Conservation (phyloP, 1,140 invertebrate species). For the Leptinotarsa defecta region DNA sequence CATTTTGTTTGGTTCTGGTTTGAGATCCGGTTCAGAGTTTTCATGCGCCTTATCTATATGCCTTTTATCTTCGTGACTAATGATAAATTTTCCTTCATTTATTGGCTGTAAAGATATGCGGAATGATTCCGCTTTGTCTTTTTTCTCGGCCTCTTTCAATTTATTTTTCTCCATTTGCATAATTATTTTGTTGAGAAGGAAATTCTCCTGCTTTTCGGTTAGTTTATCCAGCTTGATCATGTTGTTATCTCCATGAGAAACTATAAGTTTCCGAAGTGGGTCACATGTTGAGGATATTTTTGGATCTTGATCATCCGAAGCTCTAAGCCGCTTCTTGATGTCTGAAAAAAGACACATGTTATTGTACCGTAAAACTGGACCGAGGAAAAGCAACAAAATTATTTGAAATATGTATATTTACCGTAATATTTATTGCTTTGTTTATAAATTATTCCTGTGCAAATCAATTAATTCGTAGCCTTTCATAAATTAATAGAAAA, state of each 20-base stretch:
- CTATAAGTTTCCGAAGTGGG: slow-evolving; percentile 70
- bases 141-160: slow-evolving; percentile 48
- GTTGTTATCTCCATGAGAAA: slow-evolving; percentile 82
- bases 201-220: slow-evolving; percentile 77
- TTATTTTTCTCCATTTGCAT: slow-evolving; percentile 80
- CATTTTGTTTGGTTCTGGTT: background rate
- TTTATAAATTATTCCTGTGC: no score
- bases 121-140: no score
- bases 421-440: no score
- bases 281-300: slow-evolving; percentile 27
- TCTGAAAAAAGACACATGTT: slow-evolving; percentile 24
- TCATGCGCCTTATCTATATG: no score
- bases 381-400: no score
- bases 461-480: no score
- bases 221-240: slow-evolving; percentile 66
- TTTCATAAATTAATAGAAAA: no score
- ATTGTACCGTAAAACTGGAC: no score
- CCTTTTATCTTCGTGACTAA: no score
- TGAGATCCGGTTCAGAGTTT: slow-evolving; percentile 33
- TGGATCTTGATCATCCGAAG: slow-evolving; percentile 58
- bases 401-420: no score
- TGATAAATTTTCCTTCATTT: no score
- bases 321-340: slow-evolving; percentile 38
- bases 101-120: no score
- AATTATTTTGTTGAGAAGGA: slow-evolving; percentile 77